Conservation (phyloP, 2,888 invertebrate genomes). For the Athalia cordata region DNA sequence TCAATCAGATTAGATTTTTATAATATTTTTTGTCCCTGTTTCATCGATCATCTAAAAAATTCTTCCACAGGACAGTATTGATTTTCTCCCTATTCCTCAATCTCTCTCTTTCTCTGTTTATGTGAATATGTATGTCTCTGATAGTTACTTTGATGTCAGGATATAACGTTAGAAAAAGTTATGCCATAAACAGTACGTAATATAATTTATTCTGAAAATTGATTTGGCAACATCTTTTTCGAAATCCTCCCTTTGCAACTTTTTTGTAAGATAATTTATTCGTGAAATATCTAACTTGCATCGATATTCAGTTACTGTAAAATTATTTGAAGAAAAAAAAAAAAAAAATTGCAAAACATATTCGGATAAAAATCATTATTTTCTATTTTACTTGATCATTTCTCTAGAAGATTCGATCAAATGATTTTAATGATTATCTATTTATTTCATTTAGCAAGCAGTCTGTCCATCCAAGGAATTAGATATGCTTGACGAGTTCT, state of each 20-base stretch:
- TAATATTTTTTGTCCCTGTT: slow-evolving; percentile 5
- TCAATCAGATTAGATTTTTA: neutral
- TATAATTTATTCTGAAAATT: too few relatives aligned
- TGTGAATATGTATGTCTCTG: too few relatives aligned
- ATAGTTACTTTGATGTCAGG: too few relatives aligned
- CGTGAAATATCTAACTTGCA: slow-evolving; percentile 10
- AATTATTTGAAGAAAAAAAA: neutral
- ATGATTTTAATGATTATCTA: neutral
- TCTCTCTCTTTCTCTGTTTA: too few relatives aligned
- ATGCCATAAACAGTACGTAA: too few relatives aligned
- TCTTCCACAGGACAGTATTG: neutral
- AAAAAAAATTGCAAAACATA: neutral
- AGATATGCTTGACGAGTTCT: neutral
- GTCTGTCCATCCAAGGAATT: too few relatives aligned
- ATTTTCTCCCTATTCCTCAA: too few relatives aligned
- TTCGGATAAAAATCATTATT: neutral
- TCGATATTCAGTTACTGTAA: neutral
- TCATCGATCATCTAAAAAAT: slow-evolving; percentile 23
- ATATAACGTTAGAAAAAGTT: too few relatives aligned
- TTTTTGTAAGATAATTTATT: neutral
- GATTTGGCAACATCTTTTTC: too few relatives aligned
- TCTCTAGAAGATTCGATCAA: neutral
- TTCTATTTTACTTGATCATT: neutral
- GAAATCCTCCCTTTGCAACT: too few relatives aligned
- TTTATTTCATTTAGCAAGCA: neutral